Percentiles rank a stretch among this genome's conserved stretches.
phyloP scores from a whole-genome alignment of 2,888 invertebrate species.

The Trissoscelio sp. region DNA sequence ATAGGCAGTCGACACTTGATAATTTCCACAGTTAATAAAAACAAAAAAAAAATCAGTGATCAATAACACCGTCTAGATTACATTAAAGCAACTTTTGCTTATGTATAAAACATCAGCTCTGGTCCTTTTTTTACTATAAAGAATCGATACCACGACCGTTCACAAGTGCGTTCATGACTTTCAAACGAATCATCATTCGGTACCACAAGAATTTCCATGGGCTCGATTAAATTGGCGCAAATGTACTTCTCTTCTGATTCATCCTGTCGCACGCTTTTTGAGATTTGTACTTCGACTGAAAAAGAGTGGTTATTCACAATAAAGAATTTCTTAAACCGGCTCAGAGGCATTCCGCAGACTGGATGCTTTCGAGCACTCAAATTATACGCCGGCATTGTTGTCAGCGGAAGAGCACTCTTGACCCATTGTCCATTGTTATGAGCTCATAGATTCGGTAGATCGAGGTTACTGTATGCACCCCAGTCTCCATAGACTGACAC shows the following conservation, averaged over 20 bases:
- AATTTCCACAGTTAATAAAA: neutral
- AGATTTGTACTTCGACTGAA: constrained; percentile 42
- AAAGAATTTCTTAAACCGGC: constrained; percentile 54
- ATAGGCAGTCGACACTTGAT: neutral
- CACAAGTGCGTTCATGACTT: constrained; percentile 14
- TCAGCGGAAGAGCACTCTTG: constrained; percentile 71
- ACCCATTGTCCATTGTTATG: constrained; percentile 74
- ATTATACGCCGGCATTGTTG: constrained; percentile 75
- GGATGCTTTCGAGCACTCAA: constrained; percentile 72
- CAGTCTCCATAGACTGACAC: constrained; percentile 43
- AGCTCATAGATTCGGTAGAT: constrained; percentile 60
- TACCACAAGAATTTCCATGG: neutral
- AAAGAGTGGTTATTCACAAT: constrained; percentile 54
- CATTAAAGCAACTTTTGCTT: constrained; percentile 1
- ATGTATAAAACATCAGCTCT: constrained; percentile 29
- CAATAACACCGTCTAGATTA: constrained; percentile 2
- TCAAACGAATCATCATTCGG: constrained; percentile 12
- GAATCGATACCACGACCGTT: constrained; percentile 30
- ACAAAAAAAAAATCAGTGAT: constrained; percentile 5
- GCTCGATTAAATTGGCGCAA: constrained; percentile 7
- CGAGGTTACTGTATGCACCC: constrained; percentile 48
- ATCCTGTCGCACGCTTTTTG: constrained; percentile 36
- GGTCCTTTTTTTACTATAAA: constrained; percentile 9
- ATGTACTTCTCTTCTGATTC: constrained; percentile 2
- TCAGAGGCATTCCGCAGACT: constrained; percentile 53